Evolutionary conservation across 2,797 vertebrate genomes (phyloP).

Genomic region (Enteromius paludinosus): DNA sequence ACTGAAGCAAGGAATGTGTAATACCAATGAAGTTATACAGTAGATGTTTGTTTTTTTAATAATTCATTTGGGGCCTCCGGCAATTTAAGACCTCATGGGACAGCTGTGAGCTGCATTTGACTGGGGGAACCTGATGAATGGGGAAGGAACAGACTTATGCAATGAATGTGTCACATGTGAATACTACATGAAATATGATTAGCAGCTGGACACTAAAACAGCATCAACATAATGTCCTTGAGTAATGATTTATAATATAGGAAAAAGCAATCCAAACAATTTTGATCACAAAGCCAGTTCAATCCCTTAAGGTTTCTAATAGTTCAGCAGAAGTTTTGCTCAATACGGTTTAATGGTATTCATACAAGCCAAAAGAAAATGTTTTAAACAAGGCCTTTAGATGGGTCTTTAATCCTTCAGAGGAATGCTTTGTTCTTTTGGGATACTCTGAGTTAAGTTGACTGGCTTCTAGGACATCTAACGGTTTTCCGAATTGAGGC

Average conservation of each 20-base stretch:
- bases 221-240: not conserved
- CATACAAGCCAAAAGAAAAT: not conserved
- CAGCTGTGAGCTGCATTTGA: conserved; percentile 25
- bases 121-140: conserved; percentile 22
- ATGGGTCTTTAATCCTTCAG: too few relatives aligned
- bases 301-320: not conserved
- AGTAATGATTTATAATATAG: conserved; percentile 2
- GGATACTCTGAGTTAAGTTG: too few relatives aligned
- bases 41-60: conserved; percentile 25
- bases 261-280: conserved; percentile 4
- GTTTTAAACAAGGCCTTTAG: not conserved
- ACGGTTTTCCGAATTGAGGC: conserved; percentile 38
- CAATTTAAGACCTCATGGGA: conserved; percentile 24
- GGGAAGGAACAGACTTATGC: conserved; percentile 32
- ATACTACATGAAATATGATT: conserved; percentile 34
- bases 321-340: not conserved
- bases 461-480: conserved; percentile 1
- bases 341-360: not conserved
- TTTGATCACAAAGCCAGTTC: not conserved
- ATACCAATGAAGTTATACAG: not conserved
- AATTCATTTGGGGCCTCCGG: conserved; percentile 15
- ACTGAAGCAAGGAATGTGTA: not conserved
- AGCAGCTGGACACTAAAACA: conserved; percentile 22
- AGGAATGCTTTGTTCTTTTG: not conserved
- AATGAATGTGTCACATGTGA: conserved; percentile 14